Conservation (phyloP, 2,113 vertebrate genomes). For the Symphodus melops region DNA sequence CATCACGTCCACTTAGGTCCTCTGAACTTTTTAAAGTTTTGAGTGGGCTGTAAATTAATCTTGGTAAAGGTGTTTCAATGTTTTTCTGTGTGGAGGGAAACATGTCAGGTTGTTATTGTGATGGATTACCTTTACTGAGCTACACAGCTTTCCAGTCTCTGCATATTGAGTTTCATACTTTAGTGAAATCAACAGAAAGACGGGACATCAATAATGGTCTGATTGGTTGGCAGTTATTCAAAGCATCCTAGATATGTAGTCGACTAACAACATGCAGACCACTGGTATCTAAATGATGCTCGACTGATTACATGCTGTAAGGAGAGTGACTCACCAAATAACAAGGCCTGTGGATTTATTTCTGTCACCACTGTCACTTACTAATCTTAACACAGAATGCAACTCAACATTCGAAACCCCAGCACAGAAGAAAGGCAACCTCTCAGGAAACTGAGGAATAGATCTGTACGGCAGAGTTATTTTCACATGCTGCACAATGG, state of each 20-base stretch:
- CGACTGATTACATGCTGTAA: slow-evolving; percentile 30
- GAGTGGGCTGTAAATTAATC: background rate
- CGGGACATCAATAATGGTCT: background rate
- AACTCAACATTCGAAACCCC: slow-evolving; percentile 6
- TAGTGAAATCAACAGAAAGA: slow-evolving; percentile 1
- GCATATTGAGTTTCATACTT: background rate
- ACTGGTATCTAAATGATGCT: slow-evolving; percentile 37
- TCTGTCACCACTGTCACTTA: slow-evolving; percentile 37
- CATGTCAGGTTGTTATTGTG: background rate
- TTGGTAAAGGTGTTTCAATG: background rate
- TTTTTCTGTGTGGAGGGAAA: background rate
- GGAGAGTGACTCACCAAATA: slow-evolving; percentile 62
- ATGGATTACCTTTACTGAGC: slow-evolving; percentile 9
- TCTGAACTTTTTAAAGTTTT: too few species aligned
- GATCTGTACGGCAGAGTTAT: background rate
- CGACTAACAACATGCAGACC: slow-evolving; percentile 37
- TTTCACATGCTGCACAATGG: background rate
- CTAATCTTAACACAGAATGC: slow-evolving; percentile 29
- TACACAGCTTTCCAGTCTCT: background rate
- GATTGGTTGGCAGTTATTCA: slow-evolving; percentile 1
- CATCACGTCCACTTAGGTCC: too few species aligned
- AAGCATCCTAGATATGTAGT: slow-evolving; percentile 19
- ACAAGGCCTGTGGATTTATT: slow-evolving; percentile 35
- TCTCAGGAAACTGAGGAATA: background rate
- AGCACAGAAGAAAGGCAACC: slow-evolving; percentile 20